phyloP scores from a whole-genome alignment of 2,113 vertebrate genomes.

The Muscicapa adusta region DNA sequence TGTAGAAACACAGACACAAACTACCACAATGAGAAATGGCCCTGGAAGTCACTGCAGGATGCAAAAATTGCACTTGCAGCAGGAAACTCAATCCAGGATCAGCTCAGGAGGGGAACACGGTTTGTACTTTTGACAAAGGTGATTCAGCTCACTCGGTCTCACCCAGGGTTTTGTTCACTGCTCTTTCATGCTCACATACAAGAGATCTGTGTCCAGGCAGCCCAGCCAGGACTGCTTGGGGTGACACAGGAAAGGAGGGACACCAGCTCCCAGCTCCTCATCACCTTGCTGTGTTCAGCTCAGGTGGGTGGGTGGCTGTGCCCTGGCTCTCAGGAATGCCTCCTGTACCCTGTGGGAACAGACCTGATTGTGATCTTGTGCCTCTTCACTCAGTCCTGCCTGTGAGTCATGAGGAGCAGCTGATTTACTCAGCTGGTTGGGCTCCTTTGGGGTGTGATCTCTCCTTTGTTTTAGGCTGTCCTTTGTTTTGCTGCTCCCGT shows the following conservation, averaged over 20 bases:
- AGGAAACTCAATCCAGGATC: not conserved
- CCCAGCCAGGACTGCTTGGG: not conserved
- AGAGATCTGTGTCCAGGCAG: not conserved
- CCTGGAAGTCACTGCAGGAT: not conserved
- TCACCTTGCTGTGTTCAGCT: not conserved
- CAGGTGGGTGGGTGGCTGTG: not conserved
- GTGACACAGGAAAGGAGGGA: not conserved
- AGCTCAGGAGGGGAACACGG: not conserved
- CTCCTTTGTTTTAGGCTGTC: not conserved
- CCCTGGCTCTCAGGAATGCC: not conserved
- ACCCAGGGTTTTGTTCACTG: not conserved
- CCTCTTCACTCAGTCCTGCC: not conserved
- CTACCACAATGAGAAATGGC: not conserved
- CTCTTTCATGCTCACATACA: not conserved
- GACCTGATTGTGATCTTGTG: not conserved
- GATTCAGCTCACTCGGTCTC: not conserved
- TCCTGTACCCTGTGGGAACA: not conserved
- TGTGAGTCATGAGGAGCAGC: not conserved
- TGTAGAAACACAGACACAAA: not conserved
- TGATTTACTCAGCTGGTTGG: not conserved
- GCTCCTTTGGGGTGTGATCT: slow-evolving; percentile 9
- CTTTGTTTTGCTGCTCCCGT: not conserved
- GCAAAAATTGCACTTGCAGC: not conserved
- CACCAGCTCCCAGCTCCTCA: not conserved
- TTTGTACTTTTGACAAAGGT: not conserved